Evolutionary conservation across 2,888 invertebrate species (phyloP), one percentile per base, ranked within the genome.

Genomic region (Nebria salina): DNA sequence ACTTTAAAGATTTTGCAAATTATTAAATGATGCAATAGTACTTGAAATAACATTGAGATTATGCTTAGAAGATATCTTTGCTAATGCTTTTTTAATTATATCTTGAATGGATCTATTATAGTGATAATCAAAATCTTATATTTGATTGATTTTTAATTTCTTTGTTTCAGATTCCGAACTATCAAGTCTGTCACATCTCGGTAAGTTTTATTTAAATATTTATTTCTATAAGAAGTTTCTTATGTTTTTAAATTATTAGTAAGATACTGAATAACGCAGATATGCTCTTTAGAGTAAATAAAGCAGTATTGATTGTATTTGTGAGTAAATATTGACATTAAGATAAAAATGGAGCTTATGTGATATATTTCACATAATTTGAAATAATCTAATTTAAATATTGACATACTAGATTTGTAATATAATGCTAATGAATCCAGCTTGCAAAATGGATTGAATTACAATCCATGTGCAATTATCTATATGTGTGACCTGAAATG

Each of bases 151-250:
- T 42, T 73, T 73, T 73, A 73, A 73, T 64, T 11, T 15, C 34
- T 86, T 87, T 82, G 82, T 92, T 92, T 87, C 91, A 92, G 92
- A 92, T 90, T 92, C 92, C 84, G 92, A 92, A 89, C 90, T 92
- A 88, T 91, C 92, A 87, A 90, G 90, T 87, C 90, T 92, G 87
- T 92, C 91, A 86, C 92, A 92, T 90, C 90, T 92, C 89, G 92
- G 92, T 92, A 90, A 92, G 92, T 92, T 54, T 54, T 11, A 54
- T 54, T 54, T 2, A 54, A 54, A 54, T 34, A 34, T 34, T 2
- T 34, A 34, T 34, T 4, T 2, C 0, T 34, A 34, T 34, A 34
- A 34, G 2, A 34, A 1, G n/a, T n/a, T n/a, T n/a, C n/a, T n/a
- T n/a, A 34, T 5, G 34, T 34, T 4, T 34, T 34, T 34, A 34